A percentile compares a stretch with the other conserved stretches of the same genome.
Evolutionary conservation across 2,888 invertebrate genomes (phyloP).

Genomic region (Oscheius sp.): DNA sequence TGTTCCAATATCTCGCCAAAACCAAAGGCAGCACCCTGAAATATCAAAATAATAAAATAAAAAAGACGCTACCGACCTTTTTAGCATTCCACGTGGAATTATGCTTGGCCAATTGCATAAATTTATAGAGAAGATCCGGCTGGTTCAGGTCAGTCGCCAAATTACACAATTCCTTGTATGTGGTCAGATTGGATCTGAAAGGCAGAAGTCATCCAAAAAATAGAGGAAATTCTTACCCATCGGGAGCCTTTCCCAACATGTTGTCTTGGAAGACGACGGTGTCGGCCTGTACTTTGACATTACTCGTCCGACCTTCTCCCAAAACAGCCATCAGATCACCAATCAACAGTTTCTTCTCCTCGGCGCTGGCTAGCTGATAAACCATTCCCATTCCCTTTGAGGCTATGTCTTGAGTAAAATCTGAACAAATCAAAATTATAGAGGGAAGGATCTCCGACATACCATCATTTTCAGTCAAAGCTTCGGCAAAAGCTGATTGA

Average conservation of each 20-base stretch:
- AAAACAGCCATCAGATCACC: constrained; percentile 85
- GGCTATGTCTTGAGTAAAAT: constrained; percentile 91
- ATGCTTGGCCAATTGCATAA: constrained; percentile 94
- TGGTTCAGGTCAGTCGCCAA: constrained; percentile 93
- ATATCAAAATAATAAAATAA: background rate
- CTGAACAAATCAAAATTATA: constrained; percentile 76
- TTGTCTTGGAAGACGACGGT: constrained; percentile 90
- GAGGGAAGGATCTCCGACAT: background rate
- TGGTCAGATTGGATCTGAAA: constrained; percentile 76
- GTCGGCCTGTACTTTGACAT: constrained; percentile 79
- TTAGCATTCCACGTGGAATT: constrained; percentile 94
- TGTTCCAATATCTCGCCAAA: constrained; percentile 87
- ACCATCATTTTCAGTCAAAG: constrained; percentile 61
- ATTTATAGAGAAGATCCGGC: constrained; percentile 93
- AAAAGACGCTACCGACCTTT: constrained; percentile 77
- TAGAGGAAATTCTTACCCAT: constrained; percentile 79
- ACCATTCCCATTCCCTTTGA: constrained; percentile 84
- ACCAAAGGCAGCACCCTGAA: constrained; percentile 88
- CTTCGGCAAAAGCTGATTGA: constrained; percentile 61
- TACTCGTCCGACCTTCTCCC: constrained; percentile 76
- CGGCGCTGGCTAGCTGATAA: constrained; percentile 84
- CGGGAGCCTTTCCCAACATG: constrained; percentile 86
- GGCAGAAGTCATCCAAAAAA: background rate
- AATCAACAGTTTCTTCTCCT: constrained; percentile 81
- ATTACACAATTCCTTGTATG: constrained; percentile 93